Percentiles rank a stretch among this genome's conserved stretches.
These are phyloP conservation scores for Stomatorhinus walkeri DNA, from an alignment of 2,797 vertebrate genomes.

Conservation along the genomic window DNA sequence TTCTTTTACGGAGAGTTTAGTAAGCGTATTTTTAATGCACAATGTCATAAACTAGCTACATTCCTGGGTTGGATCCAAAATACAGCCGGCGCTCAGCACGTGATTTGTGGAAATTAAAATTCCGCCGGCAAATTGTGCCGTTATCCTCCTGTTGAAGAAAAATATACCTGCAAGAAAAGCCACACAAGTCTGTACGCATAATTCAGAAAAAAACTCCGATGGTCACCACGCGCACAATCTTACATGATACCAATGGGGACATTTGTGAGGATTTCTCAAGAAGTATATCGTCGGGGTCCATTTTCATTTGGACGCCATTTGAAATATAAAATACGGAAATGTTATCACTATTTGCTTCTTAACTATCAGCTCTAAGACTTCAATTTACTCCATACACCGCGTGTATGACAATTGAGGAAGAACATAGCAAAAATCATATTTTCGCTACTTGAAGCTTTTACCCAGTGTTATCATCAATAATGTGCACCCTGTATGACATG, in stretches of 20 bases:
- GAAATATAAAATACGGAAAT: not conserved
- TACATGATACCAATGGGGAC: not conserved
- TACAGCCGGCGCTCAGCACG: not conserved
- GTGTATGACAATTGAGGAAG: not conserved
- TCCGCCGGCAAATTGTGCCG: not conserved
- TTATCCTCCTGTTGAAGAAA: not conserved
- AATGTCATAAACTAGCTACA: not conserved
- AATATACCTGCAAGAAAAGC: not conserved
- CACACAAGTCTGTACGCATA: not conserved
- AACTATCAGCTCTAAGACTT: not conserved
- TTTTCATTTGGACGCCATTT: not conserved
- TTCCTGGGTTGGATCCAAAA: slow-evolving; percentile 20
- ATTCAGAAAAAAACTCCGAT: not conserved
- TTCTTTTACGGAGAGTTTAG: slow-evolving; percentile 13
- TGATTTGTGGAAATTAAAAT: slow-evolving; percentile 8
- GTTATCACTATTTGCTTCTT: not conserved
- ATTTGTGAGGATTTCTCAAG: not conserved
- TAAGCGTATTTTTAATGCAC: not conserved
- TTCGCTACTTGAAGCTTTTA: not conserved
- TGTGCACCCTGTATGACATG: not conserved
- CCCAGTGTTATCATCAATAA: not conserved
- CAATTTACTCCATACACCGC: not conserved
- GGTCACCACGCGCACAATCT: not conserved
- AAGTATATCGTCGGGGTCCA: not conserved
- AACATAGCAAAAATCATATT: not conserved